phyloP scores from a whole-genome alignment of 2,797 vertebrate species.

The Tympanoctomys barrerae region DNA sequence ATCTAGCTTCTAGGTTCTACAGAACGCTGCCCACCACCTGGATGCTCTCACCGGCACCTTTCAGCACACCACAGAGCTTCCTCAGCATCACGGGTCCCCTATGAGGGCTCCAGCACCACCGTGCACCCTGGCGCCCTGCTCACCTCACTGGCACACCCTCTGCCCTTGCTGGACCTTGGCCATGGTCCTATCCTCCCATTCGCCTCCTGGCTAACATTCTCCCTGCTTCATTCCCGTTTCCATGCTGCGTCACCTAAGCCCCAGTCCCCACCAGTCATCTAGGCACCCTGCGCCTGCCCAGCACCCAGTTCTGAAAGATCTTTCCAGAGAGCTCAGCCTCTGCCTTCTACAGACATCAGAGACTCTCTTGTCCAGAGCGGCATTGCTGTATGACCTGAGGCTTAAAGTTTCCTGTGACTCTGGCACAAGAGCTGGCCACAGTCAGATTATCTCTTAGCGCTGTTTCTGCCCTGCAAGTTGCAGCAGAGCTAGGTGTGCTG shows the following conservation, averaged over 20 bases:
- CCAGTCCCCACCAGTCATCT: background rate
- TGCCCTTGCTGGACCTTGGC: background rate
- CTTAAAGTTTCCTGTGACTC: background rate
- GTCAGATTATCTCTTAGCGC: background rate
- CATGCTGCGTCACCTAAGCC: background rate
- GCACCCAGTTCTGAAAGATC: background rate
- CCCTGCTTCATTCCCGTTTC: background rate
- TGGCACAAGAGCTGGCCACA: background rate
- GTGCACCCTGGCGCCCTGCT: too few species aligned
- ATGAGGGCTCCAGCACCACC: background rate
- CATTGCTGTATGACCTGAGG: background rate
- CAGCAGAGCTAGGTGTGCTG: accelerated
- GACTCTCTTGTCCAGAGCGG: background rate
- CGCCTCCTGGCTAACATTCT: background rate
- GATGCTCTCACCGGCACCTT: background rate
- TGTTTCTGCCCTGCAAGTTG: background rate
- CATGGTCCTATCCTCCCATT: too few species aligned
- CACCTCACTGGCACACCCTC: background rate
- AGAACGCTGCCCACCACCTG: background rate
- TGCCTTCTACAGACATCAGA: background rate
- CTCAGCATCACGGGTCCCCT: accelerated
- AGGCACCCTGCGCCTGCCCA: background rate
- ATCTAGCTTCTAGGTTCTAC: background rate
- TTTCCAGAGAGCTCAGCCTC: background rate
- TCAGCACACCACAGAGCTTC: background rate